Evolutionary conservation across 2,888 invertebrate species (phyloP), one percentile per base, ranked within the genome.

Genomic region (Sesia apiformis): DNA sequence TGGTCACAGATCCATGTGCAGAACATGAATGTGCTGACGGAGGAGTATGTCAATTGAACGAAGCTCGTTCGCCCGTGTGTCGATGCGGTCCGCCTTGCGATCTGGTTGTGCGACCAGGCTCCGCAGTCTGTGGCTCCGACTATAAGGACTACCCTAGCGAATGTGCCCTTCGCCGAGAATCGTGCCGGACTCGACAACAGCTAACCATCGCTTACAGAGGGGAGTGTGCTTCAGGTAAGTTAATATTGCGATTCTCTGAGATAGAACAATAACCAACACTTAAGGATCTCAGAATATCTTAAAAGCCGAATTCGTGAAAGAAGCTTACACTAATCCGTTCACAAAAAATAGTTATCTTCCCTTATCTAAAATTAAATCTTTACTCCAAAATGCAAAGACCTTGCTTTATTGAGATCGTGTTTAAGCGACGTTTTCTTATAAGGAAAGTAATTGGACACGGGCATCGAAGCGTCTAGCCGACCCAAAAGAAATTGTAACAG

Each of bases 21-120:
- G 94, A 93, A 56, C 91, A 95, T 63, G 91, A 92, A 70, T 97
- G 97, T 82, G 90, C 93, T 40, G 93, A 94, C 62, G 94, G 94
- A 40, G 94, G 96, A 74, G 91, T 96, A 57, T 97, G 97, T 84
- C 95, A 95, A 78, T 87, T 97, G 79, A 95, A 95, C 81, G 92
- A 92, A 64, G 91, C 93, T 54, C 91, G 97, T 51, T 92, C 93
- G 62, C 95, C 97, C 0, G 91, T 91, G 49, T 97, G 97, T 78
- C 92, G 92, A 58, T 97, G 97, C 78, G 94, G 94, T 56, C 94
- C 94, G 63, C 90, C 92, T 52, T 94, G 95, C 70, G 94, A 95
- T 54, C 91, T 96, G 64, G 91, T 94, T 66, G 93, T 94, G 66
- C 90, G 93, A 51, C 92, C 94, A 5, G 84, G 85, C 0, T 82